phyloP scores from a whole-genome alignment of 2,797 vertebrate genomes.

The Aphelocoma californica region DNA sequence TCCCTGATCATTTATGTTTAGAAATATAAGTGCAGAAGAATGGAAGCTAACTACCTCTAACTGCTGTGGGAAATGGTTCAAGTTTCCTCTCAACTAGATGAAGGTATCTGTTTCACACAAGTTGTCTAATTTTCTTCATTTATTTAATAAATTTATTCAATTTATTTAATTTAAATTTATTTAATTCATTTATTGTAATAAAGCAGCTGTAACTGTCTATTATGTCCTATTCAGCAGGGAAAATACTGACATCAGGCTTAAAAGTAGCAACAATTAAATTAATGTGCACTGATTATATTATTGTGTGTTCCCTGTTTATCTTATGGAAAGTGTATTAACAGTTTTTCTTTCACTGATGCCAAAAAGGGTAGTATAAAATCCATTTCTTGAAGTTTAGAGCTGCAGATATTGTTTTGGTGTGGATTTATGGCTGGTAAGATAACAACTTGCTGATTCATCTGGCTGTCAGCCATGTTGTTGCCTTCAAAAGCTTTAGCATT shows the following conservation, averaged over 20 bases:
- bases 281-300: background rate
- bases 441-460: background rate
- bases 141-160: background rate
- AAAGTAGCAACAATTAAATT: slow-evolving; percentile 19
- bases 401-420: background rate
- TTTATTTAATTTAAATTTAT: too few relatives aligned
- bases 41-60: slow-evolving; percentile 53
- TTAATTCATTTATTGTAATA: background rate
- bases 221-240: background rate
- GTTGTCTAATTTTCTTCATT: background rate
- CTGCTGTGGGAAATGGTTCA: slow-evolving; percentile 68
- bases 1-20: background rate
- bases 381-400: background rate
- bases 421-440: background rate
- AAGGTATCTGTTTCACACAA: slow-evolving; percentile 66
- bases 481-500: background rate
- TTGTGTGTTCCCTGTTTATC: background rate
- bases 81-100: slow-evolving; percentile 50
- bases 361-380: background rate
- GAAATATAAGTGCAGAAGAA: slow-evolving; percentile 8
- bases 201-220: background rate
- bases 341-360: background rate
- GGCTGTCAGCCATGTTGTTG: background rate
- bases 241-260: slow-evolving; percentile 14
- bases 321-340: background rate